A percentile compares a stretch with the other conserved stretches of the same genome.
phyloP scores from a whole-genome alignment of 2,888 invertebrate species.

The Xanthia icteritia region DNA sequence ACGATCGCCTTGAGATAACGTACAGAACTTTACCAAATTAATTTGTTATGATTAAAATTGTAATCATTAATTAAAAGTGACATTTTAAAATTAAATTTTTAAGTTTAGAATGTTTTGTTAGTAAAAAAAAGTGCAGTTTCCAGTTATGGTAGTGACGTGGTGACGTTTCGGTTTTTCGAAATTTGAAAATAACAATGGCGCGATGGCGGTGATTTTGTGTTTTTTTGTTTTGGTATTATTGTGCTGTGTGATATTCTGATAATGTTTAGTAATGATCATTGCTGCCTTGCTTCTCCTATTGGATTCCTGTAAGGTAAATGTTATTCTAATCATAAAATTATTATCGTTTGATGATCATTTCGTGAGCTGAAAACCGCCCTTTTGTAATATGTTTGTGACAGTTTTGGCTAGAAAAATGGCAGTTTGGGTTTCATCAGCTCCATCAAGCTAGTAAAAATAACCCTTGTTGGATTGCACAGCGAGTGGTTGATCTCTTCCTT shows the following conservation, averaged over 20 bases:
- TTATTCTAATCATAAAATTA: neutral
- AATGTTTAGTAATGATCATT: constrained; percentile 73
- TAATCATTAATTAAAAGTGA: constrained; percentile 51
- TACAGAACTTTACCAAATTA: constrained; percentile 55
- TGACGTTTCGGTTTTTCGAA: constrained; percentile 50
- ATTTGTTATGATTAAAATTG: constrained; percentile 42
- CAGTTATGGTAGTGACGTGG: constrained; percentile 53
- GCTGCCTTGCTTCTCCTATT: constrained; percentile 65
- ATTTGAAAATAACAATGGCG: constrained; percentile 56
- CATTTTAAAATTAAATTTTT: constrained; percentile 29
- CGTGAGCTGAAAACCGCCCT: neutral
- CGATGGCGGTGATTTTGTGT: constrained; percentile 48
- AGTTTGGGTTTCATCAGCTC: neutral
- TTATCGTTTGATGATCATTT: neutral
- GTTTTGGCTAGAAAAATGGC: neutral
- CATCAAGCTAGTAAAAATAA: neutral
- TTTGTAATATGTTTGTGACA: neutral
- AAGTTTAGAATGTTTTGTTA: constrained; percentile 32
- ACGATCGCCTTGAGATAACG: constrained; percentile 77
- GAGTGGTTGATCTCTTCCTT: neutral
- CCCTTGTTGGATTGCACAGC: neutral
- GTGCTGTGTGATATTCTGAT: constrained; percentile 61
- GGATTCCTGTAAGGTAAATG: constrained; percentile 83
- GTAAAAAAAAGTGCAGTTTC: constrained; percentile 41
- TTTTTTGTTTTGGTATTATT: constrained; percentile 39